Evolutionary conservation across 2,888 invertebrate genomes (phyloP).

Genomic region (Salticus scenicus): DNA sequence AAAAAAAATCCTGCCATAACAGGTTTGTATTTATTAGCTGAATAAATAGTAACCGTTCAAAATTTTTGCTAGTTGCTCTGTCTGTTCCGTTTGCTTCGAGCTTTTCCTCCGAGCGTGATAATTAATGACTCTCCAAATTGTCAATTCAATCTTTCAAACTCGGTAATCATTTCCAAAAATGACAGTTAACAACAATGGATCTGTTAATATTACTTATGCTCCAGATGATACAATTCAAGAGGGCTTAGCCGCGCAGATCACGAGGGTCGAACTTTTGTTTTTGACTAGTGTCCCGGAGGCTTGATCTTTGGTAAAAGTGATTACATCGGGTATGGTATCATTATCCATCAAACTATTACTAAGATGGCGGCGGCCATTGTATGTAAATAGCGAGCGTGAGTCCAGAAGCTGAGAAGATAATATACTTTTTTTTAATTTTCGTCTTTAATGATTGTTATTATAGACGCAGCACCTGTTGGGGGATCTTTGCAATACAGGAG

Average conservation of each 20-base stretch:
- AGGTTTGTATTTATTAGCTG: no score
- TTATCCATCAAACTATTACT: slow-evolving; percentile 64
- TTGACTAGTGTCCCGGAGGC: background rate
- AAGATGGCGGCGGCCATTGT: slow-evolving; percentile 50
- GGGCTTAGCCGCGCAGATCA: background rate
- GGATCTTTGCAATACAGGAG: slow-evolving; percentile 23
- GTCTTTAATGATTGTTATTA: slow-evolving; percentile 62
- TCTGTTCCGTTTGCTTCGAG: background rate
- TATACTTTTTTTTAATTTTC: slow-evolving; percentile 61
- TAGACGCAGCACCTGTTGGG: slow-evolving; percentile 47
- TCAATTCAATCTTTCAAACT: background rate
- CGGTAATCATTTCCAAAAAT: background rate
- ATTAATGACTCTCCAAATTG: slow-evolving; percentile 4
- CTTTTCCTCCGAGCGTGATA: background rate
- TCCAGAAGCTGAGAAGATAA: slow-evolving; percentile 39
- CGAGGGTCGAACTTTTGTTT: background rate
- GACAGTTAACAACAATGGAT: background rate
- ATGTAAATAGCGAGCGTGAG: slow-evolving; percentile 58
- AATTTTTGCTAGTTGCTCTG: no score
- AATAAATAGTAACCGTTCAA: no score
- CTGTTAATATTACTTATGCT: background rate
- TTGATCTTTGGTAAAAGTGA: slow-evolving; percentile 22
- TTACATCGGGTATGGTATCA: slow-evolving; percentile 29
- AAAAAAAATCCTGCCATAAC: no score
- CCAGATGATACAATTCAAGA: slow-evolving; percentile 10